Base-by-base conservation (phyloP, 2,113 vertebrate species). In the Astatoreochromis straeleni region DNA sequence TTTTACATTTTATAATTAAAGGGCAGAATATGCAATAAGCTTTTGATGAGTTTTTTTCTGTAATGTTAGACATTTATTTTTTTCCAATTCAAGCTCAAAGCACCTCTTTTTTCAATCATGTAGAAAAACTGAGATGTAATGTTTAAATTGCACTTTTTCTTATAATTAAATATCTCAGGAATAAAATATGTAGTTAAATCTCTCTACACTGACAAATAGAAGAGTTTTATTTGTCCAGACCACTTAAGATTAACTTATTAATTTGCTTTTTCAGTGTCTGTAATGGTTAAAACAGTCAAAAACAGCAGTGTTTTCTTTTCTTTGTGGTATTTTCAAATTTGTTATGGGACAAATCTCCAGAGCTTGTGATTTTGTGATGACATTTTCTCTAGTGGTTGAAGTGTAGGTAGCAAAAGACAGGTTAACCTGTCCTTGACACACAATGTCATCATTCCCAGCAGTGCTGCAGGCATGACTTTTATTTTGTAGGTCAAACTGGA, bases 1-100 rank as follows among this genome's bases (percentile, higher is more conserved):
- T 65, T 13, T 21, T 65, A 65, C 13, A 5, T 65, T 13, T 21
- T 65, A 65, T 21, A 5, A 65, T 65, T 38, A 65, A 65, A 38
- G 33, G 33, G 19, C 7, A 2, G 19, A 21, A 38, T 38, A 33
- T 21, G 60, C 60, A 38, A 65, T n/a, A 0, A 38, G 0, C 10
- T 60, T 17, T 60, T 33, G 29, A 60, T 60, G 0, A 65, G 60
- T n/a, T 65, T 2, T 65, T 65, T 65, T n/a, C 29, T 60, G 31
- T 65, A 35, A 65, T 65, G 6, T 65, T 65, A 35, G 17, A 60
- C 57, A 17, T 60, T 60, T 12, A 31, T 65, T 65, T 65, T 65
- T 38, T 65, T 21, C 2, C 19, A 65, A 38, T 65, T 65, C 33
- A 65, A 65, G 33, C 19, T 21, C 60, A 65, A 65, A 21, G 1